Percentiles rank a stretch among this genome's conserved stretches.
Conservation (phyloP, 2,888 invertebrate species). For the Monopis laevigella region DNA sequence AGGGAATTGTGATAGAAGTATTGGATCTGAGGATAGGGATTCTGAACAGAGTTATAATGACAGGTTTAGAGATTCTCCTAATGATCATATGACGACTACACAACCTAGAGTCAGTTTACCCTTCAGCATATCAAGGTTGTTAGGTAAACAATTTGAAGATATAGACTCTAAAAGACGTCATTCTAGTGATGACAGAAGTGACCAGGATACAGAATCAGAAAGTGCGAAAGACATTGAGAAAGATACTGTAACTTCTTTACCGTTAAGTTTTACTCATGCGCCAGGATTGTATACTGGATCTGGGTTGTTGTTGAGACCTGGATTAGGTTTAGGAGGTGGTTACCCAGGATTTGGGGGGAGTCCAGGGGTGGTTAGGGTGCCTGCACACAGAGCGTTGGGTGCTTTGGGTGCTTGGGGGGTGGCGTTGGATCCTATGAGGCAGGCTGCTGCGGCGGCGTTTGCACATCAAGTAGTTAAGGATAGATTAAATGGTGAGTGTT, state of each 20-base stretch:
- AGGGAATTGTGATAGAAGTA: constrained; percentile 55
- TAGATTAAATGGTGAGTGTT: constrained; percentile 78
- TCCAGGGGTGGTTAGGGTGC: constrained; percentile 83
- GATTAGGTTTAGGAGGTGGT: constrained; percentile 53
- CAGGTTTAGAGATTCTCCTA: constrained; percentile 55
- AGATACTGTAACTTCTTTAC: constrained; percentile 41
- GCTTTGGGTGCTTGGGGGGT: constrained; percentile 66
- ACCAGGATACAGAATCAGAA: constrained; percentile 60
- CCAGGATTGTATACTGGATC: constrained; percentile 50
- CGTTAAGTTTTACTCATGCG: constrained; percentile 51
- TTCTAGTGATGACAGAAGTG: constrained; percentile 61
- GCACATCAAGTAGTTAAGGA: constrained; percentile 86
- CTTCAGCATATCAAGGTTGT: constrained; percentile 83
- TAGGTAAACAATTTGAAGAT: constrained; percentile 79
- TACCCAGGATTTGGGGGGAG: constrained; percentile 68
- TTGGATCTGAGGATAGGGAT: constrained; percentile 64
- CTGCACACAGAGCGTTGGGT: constrained; percentile 75
- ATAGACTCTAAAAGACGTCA: constrained; percentile 57
- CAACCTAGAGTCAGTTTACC: constrained; percentile 70
- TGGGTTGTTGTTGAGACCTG: constrained; percentile 48
- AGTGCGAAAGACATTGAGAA: constrained; percentile 50
- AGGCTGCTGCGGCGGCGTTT: constrained; percentile 76
- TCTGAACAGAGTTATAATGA: constrained; percentile 66
- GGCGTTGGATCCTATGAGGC: constrained; percentile 71
- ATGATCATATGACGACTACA: constrained; percentile 58